Evolutionary conservation across 2,797 vertebrate genomes (phyloP).

Genomic region (Poeciliopsis presidionis): DNA sequence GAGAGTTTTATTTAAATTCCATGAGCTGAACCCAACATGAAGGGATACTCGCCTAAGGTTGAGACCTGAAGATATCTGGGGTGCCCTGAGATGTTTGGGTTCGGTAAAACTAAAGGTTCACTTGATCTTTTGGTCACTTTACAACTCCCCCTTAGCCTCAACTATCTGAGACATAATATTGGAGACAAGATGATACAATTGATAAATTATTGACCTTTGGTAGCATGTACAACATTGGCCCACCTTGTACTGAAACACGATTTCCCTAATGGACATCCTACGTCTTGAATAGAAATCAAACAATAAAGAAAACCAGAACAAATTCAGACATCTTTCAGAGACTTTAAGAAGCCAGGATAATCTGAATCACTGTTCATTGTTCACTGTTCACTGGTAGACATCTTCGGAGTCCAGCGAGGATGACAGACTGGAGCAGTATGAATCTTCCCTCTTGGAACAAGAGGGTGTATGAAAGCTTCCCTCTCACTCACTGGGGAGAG

Average conservation of each 20-base stretch:
- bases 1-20: neutral
- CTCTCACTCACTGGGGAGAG: neutral
- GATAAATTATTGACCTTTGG: neutral
- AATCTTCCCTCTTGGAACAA: neutral
- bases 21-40: neutral
- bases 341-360: neutral
- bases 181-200: neutral
- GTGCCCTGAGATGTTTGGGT: neutral
- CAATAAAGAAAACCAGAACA: neutral
- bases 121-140: neutral
- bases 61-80: neutral
- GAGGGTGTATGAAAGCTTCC: neutral
- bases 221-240: neutral
- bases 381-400: neutral
- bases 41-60: neutral
- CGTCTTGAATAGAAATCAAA: neutral
- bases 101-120: neutral
- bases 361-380: neutral
- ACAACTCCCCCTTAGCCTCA: neutral
- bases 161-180: neutral
- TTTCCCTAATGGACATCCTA: neutral
- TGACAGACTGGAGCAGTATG: neutral
- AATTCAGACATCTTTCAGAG: neutral
- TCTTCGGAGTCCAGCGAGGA: too few relatives aligned
- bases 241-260: neutral